phyloP scores from a whole-genome alignment of 37 sponge, comb jelly and placozoan species.

The Mnemiopsis leidyi region DNA sequence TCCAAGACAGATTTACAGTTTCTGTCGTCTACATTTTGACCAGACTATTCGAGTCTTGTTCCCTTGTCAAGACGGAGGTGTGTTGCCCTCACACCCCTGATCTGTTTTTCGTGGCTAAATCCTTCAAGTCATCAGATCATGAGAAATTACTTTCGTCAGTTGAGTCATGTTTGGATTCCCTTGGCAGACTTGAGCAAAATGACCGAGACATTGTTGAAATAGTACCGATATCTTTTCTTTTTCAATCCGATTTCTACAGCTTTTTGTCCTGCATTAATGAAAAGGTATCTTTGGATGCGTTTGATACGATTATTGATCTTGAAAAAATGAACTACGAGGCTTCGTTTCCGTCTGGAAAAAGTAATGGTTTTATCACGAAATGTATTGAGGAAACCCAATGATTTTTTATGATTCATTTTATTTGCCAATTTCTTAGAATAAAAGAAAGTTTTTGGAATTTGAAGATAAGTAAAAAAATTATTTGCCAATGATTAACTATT shows the following conservation, averaged over 20 bases:
- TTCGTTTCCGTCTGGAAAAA: conserved; percentile 27
- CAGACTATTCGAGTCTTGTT: background rate
- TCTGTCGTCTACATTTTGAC: conserved; percentile 11
- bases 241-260: background rate
- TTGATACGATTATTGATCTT: conserved; percentile 21
- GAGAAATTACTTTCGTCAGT: background rate
- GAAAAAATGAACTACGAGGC: conserved; percentile 6
- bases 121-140: background rate
- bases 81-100: conserved; percentile 60
- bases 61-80: conserved; percentile 11
- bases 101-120: conserved; percentile 3
- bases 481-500: background rate
- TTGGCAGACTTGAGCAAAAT: background rate
- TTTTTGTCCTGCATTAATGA: conserved; percentile 49
- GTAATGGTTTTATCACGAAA: conserved; percentile 59
- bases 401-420: background rate
- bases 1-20: conserved; percentile 53
- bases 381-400: background rate
- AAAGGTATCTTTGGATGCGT: conserved; percentile 34
- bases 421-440: background rate
- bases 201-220: background rate
- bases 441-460: background rate
- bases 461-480: background rate
- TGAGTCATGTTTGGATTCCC: too few relatives aligned
- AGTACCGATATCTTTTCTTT: background rate